Percentiles rank a stretch among this genome's conserved stretches.
These are phyloP conservation scores for Orthosia incerta DNA, from an alignment of 2,888 invertebrate species.

Conservation along the genomic window DNA sequence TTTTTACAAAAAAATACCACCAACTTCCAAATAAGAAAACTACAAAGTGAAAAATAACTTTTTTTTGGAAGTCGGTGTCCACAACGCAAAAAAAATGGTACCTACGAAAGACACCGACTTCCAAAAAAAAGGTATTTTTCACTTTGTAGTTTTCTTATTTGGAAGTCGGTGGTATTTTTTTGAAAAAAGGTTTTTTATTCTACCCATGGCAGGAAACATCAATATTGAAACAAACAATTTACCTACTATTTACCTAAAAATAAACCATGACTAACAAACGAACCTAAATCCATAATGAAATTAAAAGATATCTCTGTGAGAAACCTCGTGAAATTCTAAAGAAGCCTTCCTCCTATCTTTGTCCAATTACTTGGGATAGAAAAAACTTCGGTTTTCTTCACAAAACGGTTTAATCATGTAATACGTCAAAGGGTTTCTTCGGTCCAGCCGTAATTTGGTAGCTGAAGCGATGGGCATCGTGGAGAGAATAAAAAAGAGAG, in stretches of 20 bases:
- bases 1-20: too few species aligned
- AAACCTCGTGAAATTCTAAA: conserved; percentile 51
- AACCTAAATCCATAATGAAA: conserved; percentile 46
- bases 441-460: conserved; percentile 38
- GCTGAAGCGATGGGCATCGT: conserved; percentile 44
- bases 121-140: too few species aligned
- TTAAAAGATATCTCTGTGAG: conserved; percentile 55
- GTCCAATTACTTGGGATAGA: conserved; percentile 66
- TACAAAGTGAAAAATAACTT: too few species aligned
- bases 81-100: too few species aligned
- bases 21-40: too few species aligned
- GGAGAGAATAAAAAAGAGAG: conserved; percentile 22
- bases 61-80: too few species aligned
- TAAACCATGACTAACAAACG: conserved; percentile 6
- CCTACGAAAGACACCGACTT: too few species aligned
- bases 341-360: conserved; percentile 58
- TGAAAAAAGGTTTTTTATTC: too few species aligned
- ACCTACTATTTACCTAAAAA: conserved; percentile 13
- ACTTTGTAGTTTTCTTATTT: too few species aligned
- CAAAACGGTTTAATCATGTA: conserved; percentile 73
- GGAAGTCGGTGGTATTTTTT: too few species aligned
- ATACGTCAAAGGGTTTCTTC: conserved; percentile 71
- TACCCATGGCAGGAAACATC: too few species aligned
- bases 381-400: conserved; percentile 64
- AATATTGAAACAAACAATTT: not conserved